Base-by-base conservation (phyloP, 2,113 vertebrate species). In the Sterrhoptilus dennistouni region DNA sequence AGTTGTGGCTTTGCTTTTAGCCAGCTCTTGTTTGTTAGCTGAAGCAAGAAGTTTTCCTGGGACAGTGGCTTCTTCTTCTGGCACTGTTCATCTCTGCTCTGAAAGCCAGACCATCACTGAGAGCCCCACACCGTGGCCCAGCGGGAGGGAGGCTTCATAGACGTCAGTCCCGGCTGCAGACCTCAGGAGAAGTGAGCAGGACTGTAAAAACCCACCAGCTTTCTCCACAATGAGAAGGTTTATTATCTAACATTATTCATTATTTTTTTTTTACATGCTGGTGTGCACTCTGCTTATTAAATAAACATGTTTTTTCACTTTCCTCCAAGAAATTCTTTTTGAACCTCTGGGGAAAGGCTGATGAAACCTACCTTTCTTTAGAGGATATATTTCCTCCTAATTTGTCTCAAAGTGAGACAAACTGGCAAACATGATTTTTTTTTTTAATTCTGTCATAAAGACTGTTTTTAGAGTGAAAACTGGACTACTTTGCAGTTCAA, bases 121-220 rank as follows among this genome's bases (percentile, higher is more conserved):
- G 45, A 77, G 22, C 45, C n/a, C 9, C 21, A 5, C 2, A 8
- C 25, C 11, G 3, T 11, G 44, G 15, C 56, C 27, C 11, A 9
- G 72, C 8, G 2, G 5, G 35, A 24, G 74, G 8, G 17, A 50
- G 35, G 22, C 45, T 50, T 12, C 28, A 16, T 45, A 17, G 45
- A 50, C 3, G 0, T 10, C 2, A 2, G 35, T 33, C 57, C 22
- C 8, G 0, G 45, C 47, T n/a, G 47, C 2, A 0, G 23, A 22
- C 23, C 47, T 15, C 6, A 4, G 59, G 29, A n/a, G 29, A 63
- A 52, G 45, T 3, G 1, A 50, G 29, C 35, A 16, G 28, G 29
- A 33, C 29, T 49, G 8, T 27, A 5, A 50, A 61, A 63, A 13
- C 10, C 33, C 8, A 10, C 36, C 36, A 22, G 18, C 36, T 9